Percentiles rank a stretch among this genome's conserved stretches.
Conservation (phyloP, 2,888 invertebrate genomes). For the Rhingia campestris region DNA sequence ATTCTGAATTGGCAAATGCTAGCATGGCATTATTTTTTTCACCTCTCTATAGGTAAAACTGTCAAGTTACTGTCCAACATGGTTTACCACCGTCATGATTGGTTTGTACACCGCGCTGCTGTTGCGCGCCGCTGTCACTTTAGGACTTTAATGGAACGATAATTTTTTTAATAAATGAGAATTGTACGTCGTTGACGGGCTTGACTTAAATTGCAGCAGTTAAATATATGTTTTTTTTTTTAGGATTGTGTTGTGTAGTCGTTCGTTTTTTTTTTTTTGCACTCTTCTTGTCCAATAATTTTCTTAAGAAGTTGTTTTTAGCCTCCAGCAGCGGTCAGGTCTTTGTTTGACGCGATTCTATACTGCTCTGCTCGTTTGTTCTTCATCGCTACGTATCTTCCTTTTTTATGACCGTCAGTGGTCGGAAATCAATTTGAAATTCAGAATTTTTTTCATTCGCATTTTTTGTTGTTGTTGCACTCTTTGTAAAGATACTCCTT, state of each 20-base stretch:
- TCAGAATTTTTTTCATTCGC: conserved; percentile 24
- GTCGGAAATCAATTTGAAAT: conserved; percentile 64
- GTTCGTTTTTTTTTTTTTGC: background rate
- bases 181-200: conserved; percentile 61
- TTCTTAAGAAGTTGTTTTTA: conserved; percentile 13
- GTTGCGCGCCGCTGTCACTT: conserved; percentile 57
- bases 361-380: conserved; percentile 26
- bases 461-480: background rate
- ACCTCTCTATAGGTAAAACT: conserved; percentile 12
- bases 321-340: conserved; percentile 35
- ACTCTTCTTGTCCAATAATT: conserved; percentile 9
- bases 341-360: conserved; percentile 47
- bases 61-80: conserved; percentile 36
- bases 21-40: background rate
- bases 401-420: conserved; percentile 27
- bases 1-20: background rate
- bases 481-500: conserved; percentile 10
- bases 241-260: no score
- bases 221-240: conserved; percentile 18
- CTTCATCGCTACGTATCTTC: background rate
- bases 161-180: conserved; percentile 69
- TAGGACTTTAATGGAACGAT: conserved; percentile 67
- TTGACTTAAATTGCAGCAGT: conserved; percentile 64
- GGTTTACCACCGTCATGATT: conserved; percentile 4
- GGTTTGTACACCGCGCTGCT: conserved; percentile 17